phyloP scores from a whole-genome alignment of 2,113 vertebrate species.

The Menidia beryllina region DNA sequence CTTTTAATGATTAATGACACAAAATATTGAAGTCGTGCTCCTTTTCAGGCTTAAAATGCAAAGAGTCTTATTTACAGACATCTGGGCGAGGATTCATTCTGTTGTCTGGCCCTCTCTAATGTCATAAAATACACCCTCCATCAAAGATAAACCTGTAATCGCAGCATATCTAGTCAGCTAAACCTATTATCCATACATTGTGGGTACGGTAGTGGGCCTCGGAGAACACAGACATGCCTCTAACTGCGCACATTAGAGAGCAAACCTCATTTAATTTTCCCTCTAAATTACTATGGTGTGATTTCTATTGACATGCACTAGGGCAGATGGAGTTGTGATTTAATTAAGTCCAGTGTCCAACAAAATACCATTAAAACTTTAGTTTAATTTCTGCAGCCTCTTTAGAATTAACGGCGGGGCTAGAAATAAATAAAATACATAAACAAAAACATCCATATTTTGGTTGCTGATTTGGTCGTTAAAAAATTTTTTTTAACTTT shows the following conservation, averaged over 20 bases:
- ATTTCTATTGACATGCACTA: conserved; percentile 59
- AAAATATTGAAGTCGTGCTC: conserved; percentile 40
- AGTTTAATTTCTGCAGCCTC: conserved; percentile 10
- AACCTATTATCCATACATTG: conserved; percentile 66
- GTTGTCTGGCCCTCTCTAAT: conserved; percentile 52
- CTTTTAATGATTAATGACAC: conserved; percentile 57
- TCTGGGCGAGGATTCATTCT: conserved; percentile 50
- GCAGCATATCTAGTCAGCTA: conserved; percentile 55
- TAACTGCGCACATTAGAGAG: conserved; percentile 48
- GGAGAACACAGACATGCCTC: conserved; percentile 35
- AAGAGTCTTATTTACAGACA: conserved; percentile 64
- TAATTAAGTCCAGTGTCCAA: conserved; percentile 44
- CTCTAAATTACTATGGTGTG: conserved; percentile 59
- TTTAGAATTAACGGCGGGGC: not conserved
- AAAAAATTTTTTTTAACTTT: conserved; percentile 12
- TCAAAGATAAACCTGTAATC: conserved; percentile 65
- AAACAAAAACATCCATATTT: not conserved
- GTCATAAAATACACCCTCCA: conserved; percentile 61
- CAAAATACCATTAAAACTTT: conserved; percentile 34
- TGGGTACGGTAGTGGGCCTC: conserved; percentile 36
- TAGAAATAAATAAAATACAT: not conserved
- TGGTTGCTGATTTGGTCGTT: conserved; percentile 4
- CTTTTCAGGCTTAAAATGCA: conserved; percentile 49
- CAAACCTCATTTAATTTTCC: conserved; percentile 59
- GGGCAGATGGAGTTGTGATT: conserved; percentile 64